These are phyloP conservation scores for Drosophila nigrodunni DNA, from an alignment of 1,140 invertebrate species.

Conservation along the genomic window DNA sequence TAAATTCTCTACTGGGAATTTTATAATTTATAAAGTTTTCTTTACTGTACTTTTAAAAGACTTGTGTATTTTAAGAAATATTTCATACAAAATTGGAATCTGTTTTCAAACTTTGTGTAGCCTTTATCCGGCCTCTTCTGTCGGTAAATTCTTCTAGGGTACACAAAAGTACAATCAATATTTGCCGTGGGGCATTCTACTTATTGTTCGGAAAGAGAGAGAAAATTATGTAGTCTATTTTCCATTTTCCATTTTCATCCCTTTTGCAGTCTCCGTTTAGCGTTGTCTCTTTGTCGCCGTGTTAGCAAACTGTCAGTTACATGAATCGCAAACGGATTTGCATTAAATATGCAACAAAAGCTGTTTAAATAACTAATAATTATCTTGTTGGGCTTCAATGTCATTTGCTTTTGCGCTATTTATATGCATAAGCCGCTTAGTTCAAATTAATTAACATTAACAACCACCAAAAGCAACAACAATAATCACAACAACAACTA, in stretches of 20 bases:
- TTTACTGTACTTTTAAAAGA: no score
- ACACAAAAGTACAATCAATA: conserved; percentile 54
- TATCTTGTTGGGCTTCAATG: conserved; percentile 75
- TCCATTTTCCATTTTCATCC: neutral
- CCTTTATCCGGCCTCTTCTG: neutral
- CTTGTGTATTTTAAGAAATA: no score
- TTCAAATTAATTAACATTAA: conserved; percentile 82
- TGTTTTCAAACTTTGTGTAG: neutral
- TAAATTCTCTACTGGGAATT: no score
- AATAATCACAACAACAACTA: conserved; percentile 36
- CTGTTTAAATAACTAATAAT: conserved; percentile 83
- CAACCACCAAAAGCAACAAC: conserved; percentile 28
- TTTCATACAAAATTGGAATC: neutral
- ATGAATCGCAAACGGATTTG: conserved; percentile 66
- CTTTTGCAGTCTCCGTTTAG: neutral
- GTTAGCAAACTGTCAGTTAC: conserved; percentile 38
- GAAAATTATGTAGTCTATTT: conserved; percentile 35
- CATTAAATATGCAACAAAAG: conserved; percentile 73
- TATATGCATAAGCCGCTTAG: conserved; percentile 78
- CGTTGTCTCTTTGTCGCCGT: neutral
- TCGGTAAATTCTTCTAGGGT: conserved; percentile 3
- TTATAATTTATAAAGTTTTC: no score
- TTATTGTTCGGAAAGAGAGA: conserved; percentile 39
- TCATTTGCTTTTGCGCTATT: conserved; percentile 60
- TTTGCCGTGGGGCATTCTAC: conserved; percentile 54